These are phyloP conservation scores for Mactra quadrangularis DNA, from an alignment of 1,140 invertebrate species.

Conservation along the genomic window DNA sequence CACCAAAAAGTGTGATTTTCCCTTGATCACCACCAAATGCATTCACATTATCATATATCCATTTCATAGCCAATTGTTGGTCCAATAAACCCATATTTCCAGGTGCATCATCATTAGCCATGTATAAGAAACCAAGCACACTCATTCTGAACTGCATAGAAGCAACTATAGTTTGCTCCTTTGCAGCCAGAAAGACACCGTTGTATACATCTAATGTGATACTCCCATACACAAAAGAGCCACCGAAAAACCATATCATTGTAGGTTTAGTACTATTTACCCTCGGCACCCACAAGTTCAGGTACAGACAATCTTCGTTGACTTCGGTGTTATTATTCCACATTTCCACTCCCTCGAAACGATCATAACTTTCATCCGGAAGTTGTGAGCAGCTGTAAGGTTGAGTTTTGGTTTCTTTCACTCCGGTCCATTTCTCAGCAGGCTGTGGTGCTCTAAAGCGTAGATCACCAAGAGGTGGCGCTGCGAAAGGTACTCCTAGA, in stretches of 20 bases:
- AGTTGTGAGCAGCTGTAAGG: conserved; percentile 56
- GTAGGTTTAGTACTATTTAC: conserved; percentile 87
- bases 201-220: conserved; percentile 98
- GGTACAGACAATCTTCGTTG: conserved; percentile 97
- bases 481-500: conserved; percentile 97
- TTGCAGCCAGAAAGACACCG: conserved; percentile 89
- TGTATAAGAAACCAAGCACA: conserved; percentile 65
- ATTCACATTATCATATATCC: conserved; percentile 60
- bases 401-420: conserved; percentile 48
- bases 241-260: conserved; percentile 98
- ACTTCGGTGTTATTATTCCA: conserved; percentile 84
- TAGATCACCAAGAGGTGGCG: conserved; percentile 93
- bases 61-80: conserved; percentile 61
- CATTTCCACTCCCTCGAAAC: conserved; percentile 70
- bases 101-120: conserved; percentile 32
- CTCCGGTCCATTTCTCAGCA: conserved; percentile 47
- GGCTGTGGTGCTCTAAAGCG: conserved; percentile 86
- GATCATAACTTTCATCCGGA: conserved; percentile 31
- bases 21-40: conserved; percentile 59
- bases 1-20: conserved; percentile 59
- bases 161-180: conserved; percentile 90
- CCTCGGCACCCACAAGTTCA: conserved; percentile 93
- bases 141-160: conserved; percentile 89
- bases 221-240: conserved; percentile 94
- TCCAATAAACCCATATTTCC: conserved; percentile 70